Evolutionary conservation across 1,140 invertebrate genomes (phyloP), one percentile per base, ranked within the genome.

Genomic region (Cotesia typhae): DNA sequence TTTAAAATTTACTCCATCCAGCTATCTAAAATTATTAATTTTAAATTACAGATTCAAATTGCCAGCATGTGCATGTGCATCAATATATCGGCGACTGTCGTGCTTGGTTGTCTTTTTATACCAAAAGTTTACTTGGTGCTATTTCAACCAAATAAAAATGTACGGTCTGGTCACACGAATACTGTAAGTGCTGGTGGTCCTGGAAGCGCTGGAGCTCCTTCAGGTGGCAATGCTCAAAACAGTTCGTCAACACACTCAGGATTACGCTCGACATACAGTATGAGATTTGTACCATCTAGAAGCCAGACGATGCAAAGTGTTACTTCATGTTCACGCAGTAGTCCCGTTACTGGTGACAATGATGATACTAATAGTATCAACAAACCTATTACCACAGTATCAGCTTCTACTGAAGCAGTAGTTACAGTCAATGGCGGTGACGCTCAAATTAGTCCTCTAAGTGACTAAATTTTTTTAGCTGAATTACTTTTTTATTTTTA

Each of bases 21-120:
- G 20, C 60, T 37, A 9, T 9, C 7, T 38, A 14, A 68, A 20
- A 17, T 4, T 4, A 67, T 70, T 63, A 69, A 64, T 55, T 47
- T 72, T 71, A 10, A 28, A 20, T 78, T 73, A 3, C 88, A 94
- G 91, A 91, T 94, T 61, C 92, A 94, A 82, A 91, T 94, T 74
- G 92, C 92, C 12, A 94, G 91, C 67, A 87, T 94, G 83, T 94
- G 92, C 79, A 92, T 94, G 86, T 93, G 92, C 73, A 90, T 95
- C 74, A 93, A 90, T 78, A 89, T 95, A 66, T 94, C 92, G 77
- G 93, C 94, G 10, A 91, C 92, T 1, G 93, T 94, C 10, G 92
- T 91, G 1, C 87, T 95, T 0, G 90, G 91, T 17, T 94, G 93
- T 79, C 88, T 95, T 0, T 95, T 95, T 84, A 90, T 90, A 1